phyloP scores from a whole-genome alignment of 1,140 invertebrate genomes.

The Sitophilus oryzae region DNA sequence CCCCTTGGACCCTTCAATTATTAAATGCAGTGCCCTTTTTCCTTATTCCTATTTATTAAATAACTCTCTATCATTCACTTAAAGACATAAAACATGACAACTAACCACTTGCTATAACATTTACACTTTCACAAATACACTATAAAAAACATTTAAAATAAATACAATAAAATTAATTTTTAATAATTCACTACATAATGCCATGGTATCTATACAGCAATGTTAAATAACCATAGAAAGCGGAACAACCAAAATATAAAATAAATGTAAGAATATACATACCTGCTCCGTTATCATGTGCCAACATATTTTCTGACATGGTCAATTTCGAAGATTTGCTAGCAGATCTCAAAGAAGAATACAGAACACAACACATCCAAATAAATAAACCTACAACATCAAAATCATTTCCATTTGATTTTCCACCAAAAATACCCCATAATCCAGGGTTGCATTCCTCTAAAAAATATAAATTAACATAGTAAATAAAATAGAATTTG shows the following conservation, averaged over 20 bases:
- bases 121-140: too few species aligned
- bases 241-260: constrained; percentile 2
- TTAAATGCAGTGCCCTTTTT: too few species aligned
- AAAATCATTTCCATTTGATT: constrained; percentile 49
- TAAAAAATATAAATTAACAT: constrained; percentile 17
- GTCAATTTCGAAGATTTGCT: constrained; percentile 72
- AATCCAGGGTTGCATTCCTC: constrained; percentile 71
- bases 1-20: too few species aligned
- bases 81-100: too few species aligned
- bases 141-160: background rate
- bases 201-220: constrained; percentile 28
- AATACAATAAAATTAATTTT: too few species aligned
- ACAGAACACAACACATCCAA: constrained; percentile 93
- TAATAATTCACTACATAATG: constrained; percentile 40
- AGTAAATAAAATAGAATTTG: background rate
- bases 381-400: constrained; percentile 86
- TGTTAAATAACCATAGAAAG: constrained; percentile 1
- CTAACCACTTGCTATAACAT: too few species aligned
- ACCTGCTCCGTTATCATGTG: constrained; percentile 64
- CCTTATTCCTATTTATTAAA: too few species aligned
- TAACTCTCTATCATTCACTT: too few species aligned
- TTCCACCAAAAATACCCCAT: constrained; percentile 46
- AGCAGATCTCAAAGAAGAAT: constrained; percentile 83
- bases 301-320: constrained; percentile 69
- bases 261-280: constrained; percentile 29